These are phyloP conservation scores for Serinus canaria DNA, from an alignment of 2,113 vertebrate genomes.

Conservation along the genomic window DNA sequence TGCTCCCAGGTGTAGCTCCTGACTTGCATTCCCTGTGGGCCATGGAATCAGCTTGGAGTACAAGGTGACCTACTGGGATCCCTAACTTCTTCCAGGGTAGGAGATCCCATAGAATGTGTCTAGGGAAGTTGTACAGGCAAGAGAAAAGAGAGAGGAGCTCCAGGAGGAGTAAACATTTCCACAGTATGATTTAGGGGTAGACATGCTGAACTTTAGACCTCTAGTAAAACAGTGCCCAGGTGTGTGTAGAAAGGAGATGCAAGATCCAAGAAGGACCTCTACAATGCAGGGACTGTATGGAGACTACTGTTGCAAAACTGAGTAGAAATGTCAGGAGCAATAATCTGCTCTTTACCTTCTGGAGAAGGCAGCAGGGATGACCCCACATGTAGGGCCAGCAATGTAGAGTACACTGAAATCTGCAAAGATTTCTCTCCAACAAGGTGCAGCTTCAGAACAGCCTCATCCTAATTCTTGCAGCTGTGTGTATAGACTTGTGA, in stretches of 20 bases:
- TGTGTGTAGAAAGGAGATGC: not conserved
- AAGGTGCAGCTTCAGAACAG: not conserved
- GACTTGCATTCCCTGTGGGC: not conserved
- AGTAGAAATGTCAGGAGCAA: not conserved
- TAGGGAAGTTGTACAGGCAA: not conserved
- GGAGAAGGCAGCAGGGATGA: not conserved
- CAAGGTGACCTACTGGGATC: not conserved
- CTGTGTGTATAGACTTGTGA: fast-evolving
- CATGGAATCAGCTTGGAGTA: not conserved
- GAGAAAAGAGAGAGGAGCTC: not conserved
- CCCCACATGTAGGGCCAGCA: not conserved
- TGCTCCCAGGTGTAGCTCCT: not conserved
- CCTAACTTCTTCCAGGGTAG: not conserved
- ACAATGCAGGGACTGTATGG: not conserved
- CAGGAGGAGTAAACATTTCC: not conserved
- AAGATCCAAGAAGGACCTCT: not conserved
- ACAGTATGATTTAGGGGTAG: not conserved
- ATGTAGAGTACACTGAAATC: not conserved
- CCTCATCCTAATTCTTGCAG: not conserved
- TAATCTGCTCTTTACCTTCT: not conserved
- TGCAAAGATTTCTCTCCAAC: not conserved
- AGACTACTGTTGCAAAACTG: not conserved
- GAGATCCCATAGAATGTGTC: not conserved
- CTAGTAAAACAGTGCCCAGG: not conserved
- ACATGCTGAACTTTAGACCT: not conserved